phyloP scores from a whole-genome alignment of 2,888 invertebrate species.

The Drosophila phalerata region DNA sequence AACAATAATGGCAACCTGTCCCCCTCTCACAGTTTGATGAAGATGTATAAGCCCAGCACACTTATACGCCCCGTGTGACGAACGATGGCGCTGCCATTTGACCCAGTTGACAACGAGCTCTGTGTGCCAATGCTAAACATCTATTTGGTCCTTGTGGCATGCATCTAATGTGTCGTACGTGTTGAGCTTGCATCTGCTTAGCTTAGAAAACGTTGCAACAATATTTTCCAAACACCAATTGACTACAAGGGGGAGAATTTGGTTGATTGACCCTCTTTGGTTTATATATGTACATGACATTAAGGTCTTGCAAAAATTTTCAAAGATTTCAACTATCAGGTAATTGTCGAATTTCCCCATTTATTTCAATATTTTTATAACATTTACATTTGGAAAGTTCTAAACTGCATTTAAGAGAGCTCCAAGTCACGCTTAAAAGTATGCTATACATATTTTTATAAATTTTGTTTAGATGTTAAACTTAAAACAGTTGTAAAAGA shows the following conservation, averaged over 20 bases:
- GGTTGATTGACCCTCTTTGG: background rate
- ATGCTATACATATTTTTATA: background rate
- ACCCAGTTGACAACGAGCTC: conserved; percentile 20
- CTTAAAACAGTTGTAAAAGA: no score
- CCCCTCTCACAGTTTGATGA: conserved; percentile 28
- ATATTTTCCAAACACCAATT: conserved; percentile 5
- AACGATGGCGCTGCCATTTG: conserved; percentile 26
- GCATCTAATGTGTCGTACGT: conserved; percentile 58
- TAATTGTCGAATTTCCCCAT: background rate
- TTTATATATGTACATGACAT: background rate
- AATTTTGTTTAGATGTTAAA: background rate
- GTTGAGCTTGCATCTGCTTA: conserved; percentile 48
- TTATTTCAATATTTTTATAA: background rate
- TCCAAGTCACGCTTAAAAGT: background rate
- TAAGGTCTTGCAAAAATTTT: background rate
- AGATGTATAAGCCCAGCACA: conserved; percentile 32
- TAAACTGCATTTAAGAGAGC: background rate
- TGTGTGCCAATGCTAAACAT: conserved; percentile 15
- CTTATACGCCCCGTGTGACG: conserved; percentile 48
- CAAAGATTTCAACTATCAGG: background rate
- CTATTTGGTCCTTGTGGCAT: conserved; percentile 21
- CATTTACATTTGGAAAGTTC: background rate
- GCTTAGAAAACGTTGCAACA: conserved; percentile 51
- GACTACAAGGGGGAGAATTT: background rate
- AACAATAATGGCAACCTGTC: conserved; percentile 25